Evolutionary conservation across 1,140 invertebrate species (phyloP), one percentile per base, ranked within the genome.

Genomic region (Scaptomyza montana): DNA sequence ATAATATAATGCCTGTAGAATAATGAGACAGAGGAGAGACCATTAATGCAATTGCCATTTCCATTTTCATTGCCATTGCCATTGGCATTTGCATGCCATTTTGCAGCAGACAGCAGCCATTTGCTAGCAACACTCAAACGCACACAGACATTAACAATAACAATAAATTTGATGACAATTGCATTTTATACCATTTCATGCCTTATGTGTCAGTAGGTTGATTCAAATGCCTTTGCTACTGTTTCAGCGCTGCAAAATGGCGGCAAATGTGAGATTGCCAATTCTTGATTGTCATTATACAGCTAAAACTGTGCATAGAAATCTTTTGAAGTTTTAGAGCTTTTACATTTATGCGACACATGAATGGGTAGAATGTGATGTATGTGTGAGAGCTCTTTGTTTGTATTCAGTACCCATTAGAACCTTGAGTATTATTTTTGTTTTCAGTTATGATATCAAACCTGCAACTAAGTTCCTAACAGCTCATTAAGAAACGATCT

Each of bases 101-200:
- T 69, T 50, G 65, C 63, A 36, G 33, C 47, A 19, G 30, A 47
- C 47, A 65, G 65, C 63, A 65, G 65, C 67, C 69, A 85, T 80
- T 85, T 69, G 63, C 66, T 59, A 46, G 41, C 33, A 73, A 55
- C 30, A 64, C 64, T 60, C 79, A 60, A 59, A 63, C 60, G 66
- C 67, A 71, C 51, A 43, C 39, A 43, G 39, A 63, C 30, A 25
- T 25, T 25, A 6, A 66, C 68, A 78, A 89, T 80, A 79, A 84
- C 80, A 89, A 89, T 87, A 89, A 87, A 87, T 89, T 84, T 89
- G 79, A 89, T 82, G 82, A 78, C 76, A 87, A 82, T 87, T 79
- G 84, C 81, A 71, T 86, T 85, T 85, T 74, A 77, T 71, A 77
- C 28, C 75, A 82, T 87, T 82, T 86, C 78, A 89, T 86, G 75